Percentiles rank a stretch among this genome's conserved stretches.
Evolutionary conservation across 1,140 invertebrate species (phyloP).

Genomic region (Heliconius melpomene): DNA sequence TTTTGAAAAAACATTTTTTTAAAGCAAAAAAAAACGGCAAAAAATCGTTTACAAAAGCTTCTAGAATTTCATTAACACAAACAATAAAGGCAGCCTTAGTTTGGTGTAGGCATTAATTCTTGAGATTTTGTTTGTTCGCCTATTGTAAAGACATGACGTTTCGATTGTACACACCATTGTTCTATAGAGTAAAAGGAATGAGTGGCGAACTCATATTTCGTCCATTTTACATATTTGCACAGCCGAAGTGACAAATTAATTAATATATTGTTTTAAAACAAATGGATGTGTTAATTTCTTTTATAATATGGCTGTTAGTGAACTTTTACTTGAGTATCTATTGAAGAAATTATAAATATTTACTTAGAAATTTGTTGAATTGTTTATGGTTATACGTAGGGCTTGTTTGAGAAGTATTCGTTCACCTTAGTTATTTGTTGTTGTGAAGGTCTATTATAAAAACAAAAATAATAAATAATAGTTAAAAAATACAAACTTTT

Average conservation of each 20-base stretch:
- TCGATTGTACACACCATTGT: conserved; percentile 48
- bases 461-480: too few species aligned
- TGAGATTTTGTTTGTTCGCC: conserved; percentile 44
- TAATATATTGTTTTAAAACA: conserved; percentile 58
- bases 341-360: background rate
- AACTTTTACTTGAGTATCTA: background rate
- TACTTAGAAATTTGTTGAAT: background rate
- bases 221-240: conserved; percentile 54
- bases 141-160: conserved; percentile 48
- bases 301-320: conserved; percentile 33
- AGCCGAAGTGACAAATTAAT: conserved; percentile 58
- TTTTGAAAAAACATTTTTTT: background rate
- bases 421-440: background rate
- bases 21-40: background rate
- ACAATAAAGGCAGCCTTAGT: conserved; percentile 39
- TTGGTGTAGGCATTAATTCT: conserved; percentile 38
- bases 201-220: conserved; percentile 57
- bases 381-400: background rate
- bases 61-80: conserved; percentile 32
- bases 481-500: too few species aligned
- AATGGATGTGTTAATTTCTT: conserved; percentile 38
- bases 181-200: conserved; percentile 45
- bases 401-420: background rate
- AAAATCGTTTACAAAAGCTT: conserved; percentile 10
- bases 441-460: too few species aligned